These are phyloP conservation scores for Macrotrachela quadricornifera DNA, from an alignment of 1,140 invertebrate genomes.

Conservation along the genomic window DNA sequence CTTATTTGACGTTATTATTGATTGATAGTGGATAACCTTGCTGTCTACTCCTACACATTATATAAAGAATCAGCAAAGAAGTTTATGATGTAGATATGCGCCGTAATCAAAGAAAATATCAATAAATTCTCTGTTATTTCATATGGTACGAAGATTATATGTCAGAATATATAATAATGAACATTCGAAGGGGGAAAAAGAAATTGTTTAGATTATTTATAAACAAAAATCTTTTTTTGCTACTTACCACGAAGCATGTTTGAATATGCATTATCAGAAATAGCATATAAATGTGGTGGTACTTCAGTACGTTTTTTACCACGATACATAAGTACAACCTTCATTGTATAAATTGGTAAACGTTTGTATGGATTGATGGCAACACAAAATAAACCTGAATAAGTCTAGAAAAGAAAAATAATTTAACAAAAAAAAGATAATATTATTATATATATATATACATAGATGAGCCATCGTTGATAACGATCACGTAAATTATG, in stretches of 20 bases:
- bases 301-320: constrained; percentile 97
- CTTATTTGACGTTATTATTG: too few species aligned
- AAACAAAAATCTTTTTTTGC: too few species aligned
- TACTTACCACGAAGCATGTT: constrained; percentile 73
- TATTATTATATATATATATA: constrained; percentile 47
- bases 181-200: too few species aligned
- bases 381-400: constrained; percentile 98
- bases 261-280: constrained; percentile 97
- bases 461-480: constrained; percentile 89
- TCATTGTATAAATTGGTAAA: constrained; percentile 89
- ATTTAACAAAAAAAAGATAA: neutral
- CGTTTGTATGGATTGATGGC: constrained; percentile 99
- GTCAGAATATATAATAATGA: too few species aligned
- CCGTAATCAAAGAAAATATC: too few species aligned
- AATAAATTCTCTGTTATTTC: too few species aligned
- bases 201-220: neutral
- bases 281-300: constrained; percentile 97
- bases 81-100: too few species aligned
- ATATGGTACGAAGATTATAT: too few species aligned
- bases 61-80: too few species aligned
- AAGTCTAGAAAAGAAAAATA: constrained; percentile 48
- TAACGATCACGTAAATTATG: constrained; percentile 96
- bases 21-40: too few species aligned
- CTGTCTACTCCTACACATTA: too few species aligned
- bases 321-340: constrained; percentile 87